Conservation (phyloP, 2,797 vertebrate genomes). For the Smutsia temminckii region DNA sequence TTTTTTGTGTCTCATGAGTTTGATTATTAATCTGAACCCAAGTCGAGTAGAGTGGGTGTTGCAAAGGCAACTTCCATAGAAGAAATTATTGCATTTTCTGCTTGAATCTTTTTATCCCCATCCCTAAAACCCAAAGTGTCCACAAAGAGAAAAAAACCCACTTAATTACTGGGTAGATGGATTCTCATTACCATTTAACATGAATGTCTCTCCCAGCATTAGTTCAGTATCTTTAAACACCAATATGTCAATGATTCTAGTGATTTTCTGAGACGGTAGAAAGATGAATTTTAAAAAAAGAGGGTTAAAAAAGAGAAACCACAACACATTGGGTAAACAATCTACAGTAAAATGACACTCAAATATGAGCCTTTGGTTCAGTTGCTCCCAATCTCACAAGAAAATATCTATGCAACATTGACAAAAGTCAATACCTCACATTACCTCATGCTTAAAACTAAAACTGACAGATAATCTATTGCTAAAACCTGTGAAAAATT, state of each 20-base stretch:
- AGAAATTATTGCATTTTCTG: constrained; percentile 48
- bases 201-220: background rate
- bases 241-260: background rate
- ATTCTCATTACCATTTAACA: background rate
- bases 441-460: constrained; percentile 18
- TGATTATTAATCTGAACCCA: constrained; percentile 38
- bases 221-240: background rate
- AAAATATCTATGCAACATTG: background rate
- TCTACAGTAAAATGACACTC: background rate
- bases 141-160: background rate
- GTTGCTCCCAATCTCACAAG: background rate
- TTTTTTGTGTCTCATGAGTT: constrained; percentile 14
- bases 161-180: background rate
- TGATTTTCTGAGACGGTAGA: constrained; percentile 36
- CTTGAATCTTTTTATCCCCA: background rate
- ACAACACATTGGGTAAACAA: background rate
- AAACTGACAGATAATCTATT: constrained; percentile 47
- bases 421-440: constrained; percentile 44
- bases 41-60: background rate
- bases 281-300: background rate
- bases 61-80: background rate
- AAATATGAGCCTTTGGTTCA: background rate
- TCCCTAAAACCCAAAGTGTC: background rate
- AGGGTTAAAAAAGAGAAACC: background rate
- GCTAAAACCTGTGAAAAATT: constrained; percentile 40